Evolutionary conservation across 2,888 invertebrate species (phyloP).

Genomic region (Cantharis rufa): DNA sequence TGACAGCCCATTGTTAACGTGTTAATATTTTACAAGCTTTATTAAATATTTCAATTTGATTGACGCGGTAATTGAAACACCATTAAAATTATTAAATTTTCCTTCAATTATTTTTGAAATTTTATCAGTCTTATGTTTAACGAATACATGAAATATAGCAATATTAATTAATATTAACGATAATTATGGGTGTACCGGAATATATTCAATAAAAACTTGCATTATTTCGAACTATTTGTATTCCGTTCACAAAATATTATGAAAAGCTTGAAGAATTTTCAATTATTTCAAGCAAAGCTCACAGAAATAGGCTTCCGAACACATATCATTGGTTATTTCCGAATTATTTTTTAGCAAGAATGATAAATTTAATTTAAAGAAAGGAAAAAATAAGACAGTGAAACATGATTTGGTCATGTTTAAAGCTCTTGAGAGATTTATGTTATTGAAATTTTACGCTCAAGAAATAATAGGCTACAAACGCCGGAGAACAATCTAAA

Average conservation of each 20-base stretch:
- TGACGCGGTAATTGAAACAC: background rate
- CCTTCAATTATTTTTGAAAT: background rate
- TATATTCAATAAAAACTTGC: background rate
- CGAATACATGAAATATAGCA: background rate
- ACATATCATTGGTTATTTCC: background rate
- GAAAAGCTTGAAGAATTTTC: background rate
- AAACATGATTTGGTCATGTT: background rate
- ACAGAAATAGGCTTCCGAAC: background rate
- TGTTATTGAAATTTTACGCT: background rate
- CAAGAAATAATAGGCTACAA: background rate
- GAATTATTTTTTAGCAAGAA: background rate
- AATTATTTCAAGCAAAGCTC: background rate
- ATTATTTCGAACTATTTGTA: background rate
- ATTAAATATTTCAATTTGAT: background rate
- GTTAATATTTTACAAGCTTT: background rate
- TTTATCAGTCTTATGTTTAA: background rate
- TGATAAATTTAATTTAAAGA: background rate
- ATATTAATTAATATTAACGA: background rate
- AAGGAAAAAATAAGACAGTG: background rate
- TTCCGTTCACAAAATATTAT: background rate
- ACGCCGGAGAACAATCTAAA: background rate
- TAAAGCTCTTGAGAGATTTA: background rate
- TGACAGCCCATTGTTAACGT: background rate
- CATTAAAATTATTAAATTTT: background rate
- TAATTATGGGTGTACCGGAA: background rate